Evolutionary conservation across 2,888 invertebrate species (phyloP).

Genomic region (Polymixis flavicincta): DNA sequence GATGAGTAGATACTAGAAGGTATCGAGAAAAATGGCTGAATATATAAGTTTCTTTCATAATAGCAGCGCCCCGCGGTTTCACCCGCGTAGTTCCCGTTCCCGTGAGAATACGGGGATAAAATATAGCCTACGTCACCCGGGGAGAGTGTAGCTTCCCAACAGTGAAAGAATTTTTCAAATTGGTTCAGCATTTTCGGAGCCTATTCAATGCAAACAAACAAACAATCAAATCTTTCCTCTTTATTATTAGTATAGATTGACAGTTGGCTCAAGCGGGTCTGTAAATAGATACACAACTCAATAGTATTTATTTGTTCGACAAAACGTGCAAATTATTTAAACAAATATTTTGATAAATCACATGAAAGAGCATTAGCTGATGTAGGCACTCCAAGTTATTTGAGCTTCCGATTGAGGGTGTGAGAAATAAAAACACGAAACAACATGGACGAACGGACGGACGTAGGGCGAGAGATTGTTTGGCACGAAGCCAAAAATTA

Average conservation of each 20-base stretch:
- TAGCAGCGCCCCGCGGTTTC: too few species aligned
- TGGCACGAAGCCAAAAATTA: conserved; percentile 83
- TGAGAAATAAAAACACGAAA: conserved; percentile 83
- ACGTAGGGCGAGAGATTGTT: conserved; percentile 77
- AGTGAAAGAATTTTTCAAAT: too few species aligned
- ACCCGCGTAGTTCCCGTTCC: too few species aligned
- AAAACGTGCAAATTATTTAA: conserved; percentile 4
- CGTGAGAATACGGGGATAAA: too few species aligned
- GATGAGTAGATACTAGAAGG: neutral
- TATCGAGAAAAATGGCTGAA: neutral
- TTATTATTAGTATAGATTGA: neutral
- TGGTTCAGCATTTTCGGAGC: too few species aligned
- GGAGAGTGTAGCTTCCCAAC: too few species aligned
- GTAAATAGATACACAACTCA: conserved; percentile 5
- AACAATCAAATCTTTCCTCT: too few species aligned
- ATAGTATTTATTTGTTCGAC: neutral
- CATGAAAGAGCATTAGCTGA: conserved; percentile 20
- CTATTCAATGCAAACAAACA: too few species aligned
- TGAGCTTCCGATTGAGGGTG: conserved; percentile 78
- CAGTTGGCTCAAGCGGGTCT: neutral
- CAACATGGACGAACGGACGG: conserved; percentile 70
- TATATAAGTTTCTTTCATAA: too few species aligned
- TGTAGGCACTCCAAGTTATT: conserved; percentile 66
- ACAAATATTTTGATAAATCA: conserved; percentile 15
- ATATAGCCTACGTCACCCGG: too few species aligned